These are phyloP conservation scores for Cinara cedri DNA, from an alignment of 2,888 invertebrate species.

Conservation along the genomic window DNA sequence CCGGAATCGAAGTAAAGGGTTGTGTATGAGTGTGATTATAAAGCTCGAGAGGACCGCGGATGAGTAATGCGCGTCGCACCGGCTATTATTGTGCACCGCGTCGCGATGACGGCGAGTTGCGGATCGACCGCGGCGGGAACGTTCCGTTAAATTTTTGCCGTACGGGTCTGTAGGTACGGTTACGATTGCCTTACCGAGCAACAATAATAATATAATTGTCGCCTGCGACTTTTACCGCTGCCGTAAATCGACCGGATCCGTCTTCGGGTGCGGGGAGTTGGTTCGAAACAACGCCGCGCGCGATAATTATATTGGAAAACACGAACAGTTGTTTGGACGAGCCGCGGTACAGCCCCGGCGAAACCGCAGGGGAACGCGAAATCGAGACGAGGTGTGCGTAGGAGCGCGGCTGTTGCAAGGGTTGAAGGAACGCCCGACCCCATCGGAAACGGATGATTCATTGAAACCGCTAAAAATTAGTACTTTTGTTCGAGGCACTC, in stretches of 20 bases:
- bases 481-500: constrained; percentile 35
- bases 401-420: constrained; percentile 27
- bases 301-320: too few species aligned
- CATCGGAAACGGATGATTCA: constrained; percentile 41
- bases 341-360: too few species aligned
- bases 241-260: too few species aligned
- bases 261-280: too few species aligned
- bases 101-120: background rate
- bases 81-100: too few species aligned
- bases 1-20: constrained; percentile 50
- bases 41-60: constrained; percentile 16
- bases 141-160: too few species aligned
- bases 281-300: too few species aligned
- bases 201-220: background rate
- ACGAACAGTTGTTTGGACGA: too few species aligned
- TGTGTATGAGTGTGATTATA: constrained; percentile 30
- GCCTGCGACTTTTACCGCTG: background rate
- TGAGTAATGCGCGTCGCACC: constrained; percentile 38
- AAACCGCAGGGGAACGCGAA: background rate
- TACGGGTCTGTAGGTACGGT: too few species aligned
- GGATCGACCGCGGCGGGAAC: background rate
- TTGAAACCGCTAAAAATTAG: constrained; percentile 49
- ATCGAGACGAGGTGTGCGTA: constrained; percentile 26
- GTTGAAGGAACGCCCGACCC: constrained; percentile 30
- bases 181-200: too few species aligned